Evolutionary conservation across 2,113 vertebrate species (phyloP).

Genomic region (Colistium nudipinnis): DNA sequence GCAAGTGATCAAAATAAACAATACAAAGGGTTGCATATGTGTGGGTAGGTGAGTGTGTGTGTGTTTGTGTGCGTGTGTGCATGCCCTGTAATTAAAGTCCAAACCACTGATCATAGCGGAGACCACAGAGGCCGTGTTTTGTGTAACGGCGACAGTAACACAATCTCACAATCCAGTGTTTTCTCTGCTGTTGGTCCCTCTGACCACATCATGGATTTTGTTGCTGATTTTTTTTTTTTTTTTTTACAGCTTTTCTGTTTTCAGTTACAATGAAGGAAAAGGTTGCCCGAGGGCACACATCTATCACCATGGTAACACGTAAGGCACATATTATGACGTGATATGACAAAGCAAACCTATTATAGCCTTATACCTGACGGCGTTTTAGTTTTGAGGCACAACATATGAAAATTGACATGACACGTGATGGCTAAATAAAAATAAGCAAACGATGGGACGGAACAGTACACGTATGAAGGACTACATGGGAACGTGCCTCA

Average conservation of each 20-base stretch:
- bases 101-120: conserved; percentile 34
- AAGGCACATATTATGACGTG: not conserved
- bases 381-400: too few relatives aligned
- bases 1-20: conserved; percentile 62
- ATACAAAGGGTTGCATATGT: conserved; percentile 21
- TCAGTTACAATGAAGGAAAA: not conserved
- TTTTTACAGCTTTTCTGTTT: not conserved
- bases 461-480: too few relatives aligned
- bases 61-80: conserved; percentile 12
- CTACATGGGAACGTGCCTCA: too few relatives aligned
- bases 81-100: conserved; percentile 60
- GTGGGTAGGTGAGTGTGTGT: conserved; percentile 18
- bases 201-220: not conserved
- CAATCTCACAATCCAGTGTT: not conserved
- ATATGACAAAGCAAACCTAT: not conserved
- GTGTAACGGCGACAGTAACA: conserved; percentile 16
- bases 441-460: too few relatives aligned
- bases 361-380: too few relatives aligned
- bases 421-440: too few relatives aligned
- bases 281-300: accelerated
- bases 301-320: too few relatives aligned
- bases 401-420: too few relatives aligned
- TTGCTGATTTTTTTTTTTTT: not conserved
- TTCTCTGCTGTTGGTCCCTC: not conserved
- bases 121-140: conserved; percentile 20